phyloP scores from a whole-genome alignment of 2,888 invertebrate species.

The Clitarchus hookeri region DNA sequence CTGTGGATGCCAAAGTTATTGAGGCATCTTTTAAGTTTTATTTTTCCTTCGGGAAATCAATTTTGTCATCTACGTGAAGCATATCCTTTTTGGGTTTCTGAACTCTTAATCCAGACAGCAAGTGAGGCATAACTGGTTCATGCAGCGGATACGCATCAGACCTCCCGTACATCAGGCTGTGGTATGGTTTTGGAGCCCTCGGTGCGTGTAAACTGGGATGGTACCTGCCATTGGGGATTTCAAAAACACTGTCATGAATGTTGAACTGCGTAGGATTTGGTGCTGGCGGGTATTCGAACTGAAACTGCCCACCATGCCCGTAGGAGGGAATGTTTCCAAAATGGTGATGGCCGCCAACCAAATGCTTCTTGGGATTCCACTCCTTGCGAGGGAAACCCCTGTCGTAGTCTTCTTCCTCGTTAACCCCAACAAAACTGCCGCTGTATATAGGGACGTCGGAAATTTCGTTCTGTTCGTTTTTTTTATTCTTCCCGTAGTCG shows the following conservation, averaged over 20 bases:
- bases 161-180: not conserved
- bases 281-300: not conserved
- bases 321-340: not conserved
- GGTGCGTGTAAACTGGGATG: not conserved
- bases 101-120: not conserved
- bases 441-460: not conserved
- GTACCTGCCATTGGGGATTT: not conserved
- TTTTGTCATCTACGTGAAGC: not conserved
- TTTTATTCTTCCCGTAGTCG: not conserved
- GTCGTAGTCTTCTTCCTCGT: not conserved
- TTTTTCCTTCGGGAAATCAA: not conserved
- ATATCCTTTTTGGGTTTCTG: not conserved
- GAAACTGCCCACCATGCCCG: not conserved
- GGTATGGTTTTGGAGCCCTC: not conserved
- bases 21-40: not conserved
- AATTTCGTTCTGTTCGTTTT: not conserved
- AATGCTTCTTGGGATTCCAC: not conserved
- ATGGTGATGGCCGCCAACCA: not conserved
- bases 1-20: not conserved
- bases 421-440: not conserved
- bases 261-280: not conserved
- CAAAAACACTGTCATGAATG: not conserved
- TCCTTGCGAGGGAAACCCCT: not conserved
- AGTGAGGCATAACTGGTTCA: not conserved
- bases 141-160: not conserved